Evolutionary conservation across 2,113 vertebrate genomes (phyloP).

Genomic region (Sterna hirundo): DNA sequence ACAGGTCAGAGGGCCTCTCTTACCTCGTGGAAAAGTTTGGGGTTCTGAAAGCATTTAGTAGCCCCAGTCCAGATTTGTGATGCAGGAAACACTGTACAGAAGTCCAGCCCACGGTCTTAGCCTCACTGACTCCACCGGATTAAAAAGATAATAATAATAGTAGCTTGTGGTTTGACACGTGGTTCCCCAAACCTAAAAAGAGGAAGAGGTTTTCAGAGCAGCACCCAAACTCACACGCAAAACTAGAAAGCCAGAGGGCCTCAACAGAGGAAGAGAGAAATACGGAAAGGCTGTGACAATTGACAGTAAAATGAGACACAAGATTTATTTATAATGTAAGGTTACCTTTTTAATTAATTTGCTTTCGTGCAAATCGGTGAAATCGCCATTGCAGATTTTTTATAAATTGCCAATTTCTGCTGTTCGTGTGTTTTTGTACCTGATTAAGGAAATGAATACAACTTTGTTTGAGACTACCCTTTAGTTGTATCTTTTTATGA

Average conservation of each 20-base stretch:
- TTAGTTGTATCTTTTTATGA: neutral
- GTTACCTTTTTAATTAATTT: neutral
- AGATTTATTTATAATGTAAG: neutral
- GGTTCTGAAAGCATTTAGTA: neutral
- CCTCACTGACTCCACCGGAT: neutral
- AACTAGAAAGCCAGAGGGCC: neutral
- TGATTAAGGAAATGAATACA: neutral
- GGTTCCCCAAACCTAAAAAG: neutral
- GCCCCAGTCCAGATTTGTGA: neutral
- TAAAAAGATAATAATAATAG: neutral
- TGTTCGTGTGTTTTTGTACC: neutral
- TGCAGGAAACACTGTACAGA: neutral
- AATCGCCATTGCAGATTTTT: neutral
- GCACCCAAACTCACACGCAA: neutral
- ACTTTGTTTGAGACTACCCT: neutral
- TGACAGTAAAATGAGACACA: neutral
- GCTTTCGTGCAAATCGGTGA: neutral
- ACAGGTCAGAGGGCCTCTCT: neutral
- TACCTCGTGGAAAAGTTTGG: neutral
- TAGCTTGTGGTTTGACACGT: neutral
- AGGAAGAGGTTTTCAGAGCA: neutral
- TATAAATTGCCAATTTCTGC: neutral
- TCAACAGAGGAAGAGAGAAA: neutral
- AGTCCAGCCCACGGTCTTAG: neutral
- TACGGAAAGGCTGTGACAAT: neutral